phyloP scores from a whole-genome alignment of 2,797 vertebrate species.

The Petrocephalus sullivani region DNA sequence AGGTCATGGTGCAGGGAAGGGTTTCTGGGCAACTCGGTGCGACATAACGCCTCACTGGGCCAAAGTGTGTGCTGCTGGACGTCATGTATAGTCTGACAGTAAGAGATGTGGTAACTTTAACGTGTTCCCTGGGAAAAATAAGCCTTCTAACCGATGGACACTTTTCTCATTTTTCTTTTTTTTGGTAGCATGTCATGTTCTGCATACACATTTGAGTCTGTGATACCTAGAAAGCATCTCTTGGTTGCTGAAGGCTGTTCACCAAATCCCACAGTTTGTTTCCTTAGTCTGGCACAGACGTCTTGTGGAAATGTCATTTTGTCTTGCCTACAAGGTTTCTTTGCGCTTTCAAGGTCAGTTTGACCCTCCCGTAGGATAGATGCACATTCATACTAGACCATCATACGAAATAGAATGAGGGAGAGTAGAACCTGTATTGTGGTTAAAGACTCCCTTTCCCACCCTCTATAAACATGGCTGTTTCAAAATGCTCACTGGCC shows the following conservation, averaged over 20 bases:
- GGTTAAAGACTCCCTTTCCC: neutral
- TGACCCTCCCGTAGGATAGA: neutral
- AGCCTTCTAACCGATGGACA: neutral
- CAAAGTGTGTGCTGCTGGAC: neutral
- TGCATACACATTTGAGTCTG: neutral
- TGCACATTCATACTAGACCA: neutral
- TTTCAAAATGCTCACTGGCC: neutral
- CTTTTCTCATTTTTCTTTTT: neutral
- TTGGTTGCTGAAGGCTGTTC: neutral
- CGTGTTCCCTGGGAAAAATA: neutral
- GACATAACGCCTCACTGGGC: too few species aligned
- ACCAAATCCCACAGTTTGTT: neutral
- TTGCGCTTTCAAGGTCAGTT: neutral
- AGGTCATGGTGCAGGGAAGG: neutral
- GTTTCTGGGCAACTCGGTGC: neutral
- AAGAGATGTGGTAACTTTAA: neutral
- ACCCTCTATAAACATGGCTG: neutral
- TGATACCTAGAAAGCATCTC: neutral
- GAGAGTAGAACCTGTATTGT: neutral
- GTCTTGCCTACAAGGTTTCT: neutral
- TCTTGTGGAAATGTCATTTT: slow-evolving; percentile 14
- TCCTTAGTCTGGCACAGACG: neutral
- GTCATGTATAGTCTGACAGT: neutral
- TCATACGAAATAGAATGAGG: neutral
- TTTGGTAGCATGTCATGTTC: neutral